phyloP scores from a whole-genome alignment of 2,888 invertebrate genomes.

The Tipula helvola region DNA sequence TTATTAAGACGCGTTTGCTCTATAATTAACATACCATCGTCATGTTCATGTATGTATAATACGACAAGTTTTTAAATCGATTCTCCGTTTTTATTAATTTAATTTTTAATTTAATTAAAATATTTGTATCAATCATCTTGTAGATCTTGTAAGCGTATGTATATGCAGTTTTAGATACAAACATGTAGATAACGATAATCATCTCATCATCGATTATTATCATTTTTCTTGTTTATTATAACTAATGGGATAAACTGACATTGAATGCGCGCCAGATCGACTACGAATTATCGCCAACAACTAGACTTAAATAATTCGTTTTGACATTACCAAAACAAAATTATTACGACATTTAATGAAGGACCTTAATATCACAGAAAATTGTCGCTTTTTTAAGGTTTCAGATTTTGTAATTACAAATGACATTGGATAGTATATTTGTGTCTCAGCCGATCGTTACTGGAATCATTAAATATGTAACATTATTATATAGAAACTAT shows the following conservation, averaged over 20 bases:
- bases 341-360: too few relatives aligned
- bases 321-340: too few relatives aligned
- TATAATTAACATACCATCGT: neutral
- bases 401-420: neutral
- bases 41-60: neutral
- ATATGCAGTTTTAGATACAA: neutral
- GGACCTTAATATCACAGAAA: too few relatives aligned
- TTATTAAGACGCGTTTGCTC: neutral
- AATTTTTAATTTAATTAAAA: neutral
- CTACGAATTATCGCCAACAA: too few relatives aligned
- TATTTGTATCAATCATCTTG: neutral
- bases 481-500: neutral
- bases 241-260: neutral
- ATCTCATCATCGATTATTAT: neutral
- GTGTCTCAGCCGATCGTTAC: neutral
- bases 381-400: too few relatives aligned
- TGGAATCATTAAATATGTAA: neutral
- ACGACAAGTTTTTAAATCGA: neutral
- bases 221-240: neutral
- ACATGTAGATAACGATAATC: neutral
- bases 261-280: neutral
- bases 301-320: too few relatives aligned
- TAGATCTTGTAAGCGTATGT: neutral
- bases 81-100: neutral
- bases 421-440: neutral